These are phyloP conservation scores for Agrotis ipsilon DNA, from an alignment of 2,888 invertebrate species.

Conservation along the genomic window DNA sequence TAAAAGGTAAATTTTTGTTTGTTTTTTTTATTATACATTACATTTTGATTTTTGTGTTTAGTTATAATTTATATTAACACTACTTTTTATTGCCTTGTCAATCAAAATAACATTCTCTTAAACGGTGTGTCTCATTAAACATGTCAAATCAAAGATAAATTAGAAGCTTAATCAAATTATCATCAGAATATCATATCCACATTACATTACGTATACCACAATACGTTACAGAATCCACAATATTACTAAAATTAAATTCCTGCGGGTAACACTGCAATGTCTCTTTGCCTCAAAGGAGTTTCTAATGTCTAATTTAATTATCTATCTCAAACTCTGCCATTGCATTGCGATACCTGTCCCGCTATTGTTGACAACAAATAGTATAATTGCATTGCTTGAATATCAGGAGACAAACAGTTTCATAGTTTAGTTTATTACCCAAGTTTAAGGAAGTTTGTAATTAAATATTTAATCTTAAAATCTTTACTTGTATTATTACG, in stretches of 20 bases:
- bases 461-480: neutral
- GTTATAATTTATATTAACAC: too few species aligned
- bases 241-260: conserved; percentile 57
- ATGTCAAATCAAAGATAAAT: neutral
- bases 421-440: conserved; percentile 14
- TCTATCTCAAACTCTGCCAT: conserved; percentile 73
- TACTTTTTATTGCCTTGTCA: too few species aligned
- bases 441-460: neutral
- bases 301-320: conserved; percentile 83
- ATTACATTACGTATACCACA: neutral
- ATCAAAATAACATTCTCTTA: too few species aligned
- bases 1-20: too few species aligned
- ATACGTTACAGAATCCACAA: conserved; percentile 33
- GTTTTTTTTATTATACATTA: too few species aligned
- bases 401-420: conserved; percentile 41
- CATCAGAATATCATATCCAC: conserved; percentile 1
- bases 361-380: conserved; percentile 68
- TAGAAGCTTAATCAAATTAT: neutral
- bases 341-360: conserved; percentile 60
- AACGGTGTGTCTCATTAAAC: neutral
- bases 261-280: conserved; percentile 42
- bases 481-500: too few species aligned
- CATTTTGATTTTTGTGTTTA: too few species aligned
- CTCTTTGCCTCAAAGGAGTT: conserved; percentile 68
- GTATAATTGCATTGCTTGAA: conserved; percentile 57